Percentiles rank a stretch among this genome's conserved stretches.
Conservation (phyloP, 2,888 invertebrate genomes). For the Subacronicta megacephala region DNA sequence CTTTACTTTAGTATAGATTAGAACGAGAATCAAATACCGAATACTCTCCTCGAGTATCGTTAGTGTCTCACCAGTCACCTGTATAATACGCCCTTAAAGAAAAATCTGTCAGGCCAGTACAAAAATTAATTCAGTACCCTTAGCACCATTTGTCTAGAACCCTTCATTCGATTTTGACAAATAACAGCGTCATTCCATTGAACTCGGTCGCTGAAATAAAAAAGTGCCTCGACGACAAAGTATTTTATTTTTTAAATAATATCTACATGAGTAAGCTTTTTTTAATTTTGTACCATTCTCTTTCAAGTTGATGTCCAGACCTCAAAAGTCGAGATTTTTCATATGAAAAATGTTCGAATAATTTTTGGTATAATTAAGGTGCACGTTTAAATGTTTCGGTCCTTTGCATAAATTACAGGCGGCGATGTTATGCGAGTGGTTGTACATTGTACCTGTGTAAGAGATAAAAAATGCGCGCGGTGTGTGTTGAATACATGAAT, state of each 20-base stretch:
- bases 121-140: conserved; percentile 6
- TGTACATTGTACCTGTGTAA: neutral
- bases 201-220: conserved; percentile 27
- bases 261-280: conserved; percentile 23
- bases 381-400: conserved; percentile 12
- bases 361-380: conserved; percentile 24
- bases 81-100: no score
- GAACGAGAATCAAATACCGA: no score
- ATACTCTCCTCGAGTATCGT: no score
- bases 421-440: neutral
- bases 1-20: no score
- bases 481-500: neutral
- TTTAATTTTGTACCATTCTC: conserved; percentile 28
- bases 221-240: conserved; percentile 17
- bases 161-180: conserved; percentile 31
- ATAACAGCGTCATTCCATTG: conserved; percentile 32
- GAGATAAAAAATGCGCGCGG: neutral
- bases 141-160: conserved; percentile 34
- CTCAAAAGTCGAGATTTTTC: conserved; percentile 25
- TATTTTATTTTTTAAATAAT: conserved; percentile 31
- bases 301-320: conserved; percentile 33
- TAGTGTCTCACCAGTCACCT: no score
- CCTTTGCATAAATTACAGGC: conserved; percentile 14
- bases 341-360: conserved; percentile 19
- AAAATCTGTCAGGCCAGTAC: neutral